Evolutionary conservation across 2,797 vertebrate genomes (phyloP), one percentile per base, ranked within the genome.

Genomic region (Scolopax rusticola): DNA sequence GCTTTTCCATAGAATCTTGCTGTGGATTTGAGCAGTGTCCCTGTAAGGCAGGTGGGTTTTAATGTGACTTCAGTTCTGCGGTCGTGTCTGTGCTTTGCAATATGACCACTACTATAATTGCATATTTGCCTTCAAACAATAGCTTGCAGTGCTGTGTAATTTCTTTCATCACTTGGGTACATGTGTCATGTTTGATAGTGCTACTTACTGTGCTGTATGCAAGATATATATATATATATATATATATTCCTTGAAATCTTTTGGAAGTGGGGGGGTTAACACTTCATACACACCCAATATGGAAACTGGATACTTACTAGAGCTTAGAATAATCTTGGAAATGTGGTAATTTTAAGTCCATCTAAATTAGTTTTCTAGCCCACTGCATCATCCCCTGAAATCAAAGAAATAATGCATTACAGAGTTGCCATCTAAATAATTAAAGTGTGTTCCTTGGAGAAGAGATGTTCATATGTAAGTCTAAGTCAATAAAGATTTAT

Each of bases 361-460:
- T 73, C 48, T 89, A 77, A 87, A 92, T 90, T 87, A 77, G 60
- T 71, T 93, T 81, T 93, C 67, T 84, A 90, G 21, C 57, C 45
- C 9, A 36, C 74, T 65, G 24, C 60, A 80, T 90, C 77, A 78
- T 92, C 80, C 68, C 33, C 71, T 77, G 74, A 92, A 96, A 95
- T 95, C 68, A 89, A 92, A 93, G 77, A 95, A 92, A 84, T 74
- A 33, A 75, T 87, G 67, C 87, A 70, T 63, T 89, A 70, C 48
- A 77, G 93, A 90, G 45, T 70, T 80, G 83, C 78, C 68, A 57
- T 75, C 71, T 96, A 80, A 93, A 93, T 95, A 93, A 95, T 95
- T 96, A 87, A 96, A 91, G 67, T 60, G 4, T 74, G 38, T 89
- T 95, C 94, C 88, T 96, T 77, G n/a, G 77, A 94, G 93, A 93